Conservation (phyloP, 2,888 invertebrate genomes). For the Trissolcus japonicus region DNA sequence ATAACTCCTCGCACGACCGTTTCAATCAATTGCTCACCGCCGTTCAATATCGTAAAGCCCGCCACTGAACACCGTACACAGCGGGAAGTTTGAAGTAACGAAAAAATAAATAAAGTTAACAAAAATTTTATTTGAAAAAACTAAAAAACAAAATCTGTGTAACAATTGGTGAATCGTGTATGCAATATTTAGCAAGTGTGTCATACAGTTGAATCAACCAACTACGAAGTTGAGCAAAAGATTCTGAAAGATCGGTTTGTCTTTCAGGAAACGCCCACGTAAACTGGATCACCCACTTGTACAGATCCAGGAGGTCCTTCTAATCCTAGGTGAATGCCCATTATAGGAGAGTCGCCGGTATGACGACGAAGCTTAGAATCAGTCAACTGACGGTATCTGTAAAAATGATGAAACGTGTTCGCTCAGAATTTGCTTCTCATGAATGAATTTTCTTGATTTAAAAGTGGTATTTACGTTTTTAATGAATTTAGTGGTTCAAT, state of each 20-base stretch:
- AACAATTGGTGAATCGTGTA: background rate
- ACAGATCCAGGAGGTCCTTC: constrained; percentile 74
- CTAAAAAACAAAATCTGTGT: background rate
- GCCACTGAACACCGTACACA: background rate
- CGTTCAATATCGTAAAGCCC: constrained; percentile 34
- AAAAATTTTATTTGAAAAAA: constrained; percentile 1
- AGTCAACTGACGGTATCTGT: constrained; percentile 76
- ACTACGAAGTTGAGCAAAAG: background rate
- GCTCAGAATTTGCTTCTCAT: background rate
- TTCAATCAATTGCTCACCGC: constrained; percentile 32
- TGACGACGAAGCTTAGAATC: constrained; percentile 66
- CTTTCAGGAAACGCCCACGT: constrained; percentile 70
- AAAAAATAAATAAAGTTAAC: background rate
- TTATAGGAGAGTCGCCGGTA: constrained; percentile 75
- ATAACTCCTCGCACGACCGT: constrained; percentile 21
- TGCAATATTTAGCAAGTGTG: too few species aligned
- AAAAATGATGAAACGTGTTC: constrained; percentile 51
- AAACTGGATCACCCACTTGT: constrained; percentile 77
- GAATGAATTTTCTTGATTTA: background rate
- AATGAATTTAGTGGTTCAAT: constrained; percentile 18
- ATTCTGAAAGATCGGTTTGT: background rate
- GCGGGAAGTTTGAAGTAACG: constrained; percentile 19
- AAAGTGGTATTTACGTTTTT: constrained; percentile 6
- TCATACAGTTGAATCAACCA: background rate
- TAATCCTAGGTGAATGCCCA: constrained; percentile 78